Percentiles rank a stretch among this genome's conserved stretches.
phyloP scores from a whole-genome alignment of 30 jellyfish, hydroid and myxozoan genomes.

The Aurelia aurita complex sp. Pacific region DNA sequence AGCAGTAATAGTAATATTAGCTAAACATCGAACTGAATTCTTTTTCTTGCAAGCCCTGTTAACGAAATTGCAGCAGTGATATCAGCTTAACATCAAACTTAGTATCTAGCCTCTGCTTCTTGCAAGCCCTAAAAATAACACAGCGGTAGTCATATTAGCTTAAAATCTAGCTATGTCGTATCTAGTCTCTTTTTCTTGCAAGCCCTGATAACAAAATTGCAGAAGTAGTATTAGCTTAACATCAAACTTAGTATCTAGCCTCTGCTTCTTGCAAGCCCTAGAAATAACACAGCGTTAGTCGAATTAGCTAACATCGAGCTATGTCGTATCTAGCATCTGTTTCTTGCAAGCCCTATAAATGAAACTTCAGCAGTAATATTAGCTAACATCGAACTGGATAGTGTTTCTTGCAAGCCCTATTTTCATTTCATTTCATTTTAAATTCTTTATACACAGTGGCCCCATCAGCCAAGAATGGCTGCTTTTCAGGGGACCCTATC shows the following conservation, averaged over 20 bases:
- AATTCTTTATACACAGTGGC: too few species aligned
- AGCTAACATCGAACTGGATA: too few species aligned
- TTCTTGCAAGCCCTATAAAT: not conserved
- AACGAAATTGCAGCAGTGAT: too few species aligned
- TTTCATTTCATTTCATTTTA: too few species aligned
- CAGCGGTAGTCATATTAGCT: conserved; percentile 40
- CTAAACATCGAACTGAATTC: too few species aligned
- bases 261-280: conserved; percentile 6
- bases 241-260: not conserved
- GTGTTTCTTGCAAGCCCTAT: too few species aligned
- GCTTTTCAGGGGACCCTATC: too few species aligned
- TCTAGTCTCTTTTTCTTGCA: conserved; percentile 24
- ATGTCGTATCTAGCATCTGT: conserved; percentile 2
- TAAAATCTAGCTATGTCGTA: not conserved
- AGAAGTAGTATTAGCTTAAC: not conserved
- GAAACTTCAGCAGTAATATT: not conserved
- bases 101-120: conserved; percentile 23
- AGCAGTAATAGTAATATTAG: not conserved
- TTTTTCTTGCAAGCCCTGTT: too few species aligned
- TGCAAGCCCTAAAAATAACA: conserved; percentile 50
- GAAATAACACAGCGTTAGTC: too few species aligned
- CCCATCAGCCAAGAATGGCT: too few species aligned
- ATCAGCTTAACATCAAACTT: not conserved
- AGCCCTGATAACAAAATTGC: not conserved
- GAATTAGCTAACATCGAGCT: not conserved